Evolutionary conservation across 2,797 vertebrate species (phyloP).

Genomic region (Fistularia tabacaria): DNA sequence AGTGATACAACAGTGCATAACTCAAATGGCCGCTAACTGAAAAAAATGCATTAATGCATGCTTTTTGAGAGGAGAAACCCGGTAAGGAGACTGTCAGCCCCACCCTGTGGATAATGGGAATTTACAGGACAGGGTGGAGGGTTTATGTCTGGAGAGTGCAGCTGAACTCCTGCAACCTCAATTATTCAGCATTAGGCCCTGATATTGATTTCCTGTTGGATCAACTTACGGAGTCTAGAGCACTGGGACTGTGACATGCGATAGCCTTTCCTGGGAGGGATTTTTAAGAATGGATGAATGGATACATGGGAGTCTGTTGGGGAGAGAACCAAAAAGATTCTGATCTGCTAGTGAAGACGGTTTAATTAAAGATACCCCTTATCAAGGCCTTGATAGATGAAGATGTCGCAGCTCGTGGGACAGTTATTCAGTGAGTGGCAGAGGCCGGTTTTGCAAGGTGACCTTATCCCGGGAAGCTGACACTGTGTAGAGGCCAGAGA

Average conservation of each 20-base stretch:
- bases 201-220: slow-evolving; percentile 80
- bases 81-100: slow-evolving; percentile 28
- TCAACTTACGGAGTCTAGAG: slow-evolving; percentile 74
- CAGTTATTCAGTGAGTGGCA: slow-evolving; percentile 36
- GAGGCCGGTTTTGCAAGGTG: slow-evolving; percentile 29
- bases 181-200: slow-evolving; percentile 81
- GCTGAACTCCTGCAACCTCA: slow-evolving; percentile 78
- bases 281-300: slow-evolving; percentile 48
- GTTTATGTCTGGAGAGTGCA: slow-evolving; percentile 59
- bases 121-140: slow-evolving; percentile 33
- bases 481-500: slow-evolving; percentile 31
- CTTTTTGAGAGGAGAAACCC: slow-evolving; percentile 33
- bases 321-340: slow-evolving; percentile 52
- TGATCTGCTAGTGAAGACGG: slow-evolving; percentile 45
- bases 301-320: slow-evolving; percentile 62
- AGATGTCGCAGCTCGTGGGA: slow-evolving; percentile 56
- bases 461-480: slow-evolving; percentile 50
- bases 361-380: slow-evolving; percentile 75
- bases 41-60: slow-evolving; percentile 44
- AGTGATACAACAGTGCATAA: slow-evolving; percentile 17
- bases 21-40: slow-evolving; percentile 25
- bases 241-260: slow-evolving; percentile 63
- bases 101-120: slow-evolving; percentile 54
- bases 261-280: slow-evolving; percentile 56
- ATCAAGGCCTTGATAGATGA: slow-evolving; percentile 73